Conservation (phyloP, 2,113 vertebrate species). For the Euleptes europaea region DNA sequence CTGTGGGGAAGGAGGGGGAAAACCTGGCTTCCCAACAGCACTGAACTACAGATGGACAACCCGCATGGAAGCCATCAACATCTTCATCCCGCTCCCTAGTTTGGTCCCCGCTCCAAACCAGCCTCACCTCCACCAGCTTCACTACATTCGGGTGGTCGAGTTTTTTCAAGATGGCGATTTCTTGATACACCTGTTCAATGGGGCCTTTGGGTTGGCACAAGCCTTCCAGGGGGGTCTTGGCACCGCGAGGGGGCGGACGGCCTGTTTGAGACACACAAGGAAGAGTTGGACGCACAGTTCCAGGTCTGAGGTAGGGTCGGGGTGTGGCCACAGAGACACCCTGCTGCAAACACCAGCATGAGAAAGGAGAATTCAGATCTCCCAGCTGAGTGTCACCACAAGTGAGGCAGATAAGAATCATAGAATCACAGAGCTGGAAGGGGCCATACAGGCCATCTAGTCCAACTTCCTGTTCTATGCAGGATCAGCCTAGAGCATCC, state of each 20-base stretch:
- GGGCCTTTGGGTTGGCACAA: constrained; percentile 87
- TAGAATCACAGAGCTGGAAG: too few species aligned
- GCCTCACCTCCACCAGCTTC: constrained; percentile 92
- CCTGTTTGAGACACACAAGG: constrained; percentile 69
- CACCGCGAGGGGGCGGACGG: constrained; percentile 90
- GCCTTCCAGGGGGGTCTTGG: constrained; percentile 80
- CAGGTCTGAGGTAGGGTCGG: too few species aligned
- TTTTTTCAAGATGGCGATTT: constrained; percentile 98
- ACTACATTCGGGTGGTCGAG: constrained; percentile 97
- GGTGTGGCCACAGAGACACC: too few species aligned
- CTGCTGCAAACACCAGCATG: too few species aligned
- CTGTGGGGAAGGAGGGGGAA: too few species aligned
- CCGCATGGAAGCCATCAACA: too few species aligned
- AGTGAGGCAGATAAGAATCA: background rate
- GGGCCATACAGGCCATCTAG: too few species aligned
- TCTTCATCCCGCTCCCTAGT: too few species aligned
- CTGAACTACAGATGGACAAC: too few species aligned
- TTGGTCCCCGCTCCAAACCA: fast-evolving
- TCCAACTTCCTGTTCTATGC: too few species aligned
- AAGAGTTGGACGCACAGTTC: background rate
- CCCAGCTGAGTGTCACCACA: background rate
- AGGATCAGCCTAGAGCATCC: too few species aligned
- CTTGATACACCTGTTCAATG: constrained; percentile 96
- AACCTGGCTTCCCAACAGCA: too few species aligned
- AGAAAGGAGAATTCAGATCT: background rate